Conservation (phyloP, 2,888 invertebrate genomes). For the Mechanitis mazaeus region DNA sequence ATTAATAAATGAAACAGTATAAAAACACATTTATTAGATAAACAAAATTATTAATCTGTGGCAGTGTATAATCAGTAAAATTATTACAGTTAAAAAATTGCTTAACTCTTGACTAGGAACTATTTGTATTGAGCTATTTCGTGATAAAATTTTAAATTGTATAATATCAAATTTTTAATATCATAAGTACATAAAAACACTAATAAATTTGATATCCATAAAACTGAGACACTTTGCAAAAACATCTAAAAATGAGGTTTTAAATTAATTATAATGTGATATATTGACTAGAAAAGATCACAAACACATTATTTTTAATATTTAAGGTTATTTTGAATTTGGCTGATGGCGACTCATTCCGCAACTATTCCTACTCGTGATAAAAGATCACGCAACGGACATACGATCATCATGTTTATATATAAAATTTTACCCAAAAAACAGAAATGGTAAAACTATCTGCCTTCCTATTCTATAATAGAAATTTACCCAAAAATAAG, state of each 20-base stretch:
- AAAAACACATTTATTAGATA: slow-evolving; percentile 10
- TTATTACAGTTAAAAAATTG: slow-evolving; percentile 5
- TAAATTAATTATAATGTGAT: too few species aligned
- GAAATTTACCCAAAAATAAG: too few species aligned
- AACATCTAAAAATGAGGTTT: too few species aligned
- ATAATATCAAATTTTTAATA: slow-evolving; percentile 1
- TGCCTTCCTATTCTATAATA: too few species aligned
- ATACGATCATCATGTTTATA: too few species aligned
- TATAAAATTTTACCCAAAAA: too few species aligned
- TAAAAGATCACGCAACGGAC: too few species aligned
- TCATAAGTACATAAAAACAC: neutral
- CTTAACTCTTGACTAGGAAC: slow-evolving; percentile 16
- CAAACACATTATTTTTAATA: neutral
- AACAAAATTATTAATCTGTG: slow-evolving; percentile 17
- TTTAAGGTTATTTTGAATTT: too few species aligned
- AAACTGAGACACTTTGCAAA: too few species aligned
- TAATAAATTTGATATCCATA: neutral
- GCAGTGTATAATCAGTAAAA: slow-evolving; percentile 14
- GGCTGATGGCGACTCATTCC: too few species aligned
- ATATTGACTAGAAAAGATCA: slow-evolving; percentile 5
- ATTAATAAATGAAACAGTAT: slow-evolving; percentile 7
- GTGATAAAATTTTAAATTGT: neutral
- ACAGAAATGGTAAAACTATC: too few species aligned
- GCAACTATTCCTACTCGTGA: too few species aligned
- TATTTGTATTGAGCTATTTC: slow-evolving; percentile 1